phyloP scores from a whole-genome alignment of 2,888 invertebrate species.

The Cyrtodaria siliqua region DNA sequence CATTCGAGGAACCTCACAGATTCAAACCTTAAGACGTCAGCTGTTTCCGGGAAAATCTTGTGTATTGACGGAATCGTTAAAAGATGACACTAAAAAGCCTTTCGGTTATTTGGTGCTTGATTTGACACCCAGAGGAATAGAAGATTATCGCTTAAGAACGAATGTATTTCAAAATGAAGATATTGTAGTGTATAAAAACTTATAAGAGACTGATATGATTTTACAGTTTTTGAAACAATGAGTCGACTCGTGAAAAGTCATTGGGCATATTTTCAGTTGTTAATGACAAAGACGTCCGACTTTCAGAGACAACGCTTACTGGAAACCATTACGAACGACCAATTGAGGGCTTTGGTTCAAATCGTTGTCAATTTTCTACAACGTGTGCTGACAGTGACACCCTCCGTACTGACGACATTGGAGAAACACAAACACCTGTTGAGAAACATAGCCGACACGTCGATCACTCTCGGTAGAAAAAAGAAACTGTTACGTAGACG shows the following conservation, averaged over 20 bases:
- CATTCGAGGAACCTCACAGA: conserved; percentile 22
- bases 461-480: too few relatives aligned
- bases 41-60: conserved; percentile 30
- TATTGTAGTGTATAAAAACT: conserved; percentile 1
- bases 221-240: conserved; percentile 5
- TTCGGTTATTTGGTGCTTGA: conserved; percentile 36
- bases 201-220: too few relatives aligned
- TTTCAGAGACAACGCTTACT: conserved; percentile 16
- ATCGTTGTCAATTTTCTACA: conserved; percentile 6
- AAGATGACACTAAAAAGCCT: conserved; percentile 33
- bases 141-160: conserved; percentile 44
- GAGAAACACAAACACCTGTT: too few relatives aligned
- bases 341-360: conserved; percentile 1
- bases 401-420: too few relatives aligned
- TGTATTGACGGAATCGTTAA: conserved; percentile 28
- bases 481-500: too few relatives aligned
- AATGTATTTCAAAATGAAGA: conserved; percentile 26
- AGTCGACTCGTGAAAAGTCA: conserved; percentile 19
- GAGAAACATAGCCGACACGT: too few relatives aligned
- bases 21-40: background rate
- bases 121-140: conserved; percentile 23
- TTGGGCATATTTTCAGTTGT: conserved; percentile 18
- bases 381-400: background rate
- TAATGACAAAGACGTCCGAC: conserved; percentile 12
- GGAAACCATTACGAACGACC: conserved; percentile 22